phyloP scores from a whole-genome alignment of 2,797 vertebrate species.

The Coccyzus lansbergi region DNA sequence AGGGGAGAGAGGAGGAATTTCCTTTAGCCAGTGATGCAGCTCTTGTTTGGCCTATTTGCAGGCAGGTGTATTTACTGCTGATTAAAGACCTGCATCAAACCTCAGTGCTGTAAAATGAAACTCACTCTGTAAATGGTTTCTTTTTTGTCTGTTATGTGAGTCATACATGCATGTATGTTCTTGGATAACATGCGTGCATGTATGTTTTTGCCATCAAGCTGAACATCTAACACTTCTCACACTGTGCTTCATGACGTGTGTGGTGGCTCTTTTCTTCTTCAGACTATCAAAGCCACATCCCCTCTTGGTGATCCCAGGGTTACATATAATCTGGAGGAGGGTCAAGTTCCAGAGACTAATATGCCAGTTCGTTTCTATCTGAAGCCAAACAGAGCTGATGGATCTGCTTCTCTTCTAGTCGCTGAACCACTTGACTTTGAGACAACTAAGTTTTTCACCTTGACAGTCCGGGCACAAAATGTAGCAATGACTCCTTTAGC shows the following conservation, averaged over 20 bases:
- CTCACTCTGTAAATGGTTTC: not conserved
- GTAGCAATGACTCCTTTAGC: constrained; percentile 86
- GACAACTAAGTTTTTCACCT: constrained; percentile 83
- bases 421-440: constrained; percentile 90
- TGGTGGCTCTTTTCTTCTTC: constrained; percentile 51
- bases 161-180: not conserved
- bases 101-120: not conserved
- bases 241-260: not conserved
- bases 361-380: constrained; percentile 91
- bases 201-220: not conserved
- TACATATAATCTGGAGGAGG: constrained; percentile 90
- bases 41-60: not conserved
- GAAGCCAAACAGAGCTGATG: constrained; percentile 86
- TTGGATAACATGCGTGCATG: not conserved
- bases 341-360: constrained; percentile 90
- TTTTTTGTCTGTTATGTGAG: not conserved
- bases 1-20: not conserved
- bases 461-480: constrained; percentile 88
- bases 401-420: constrained; percentile 88
- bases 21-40: not conserved
- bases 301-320: constrained; percentile 87
- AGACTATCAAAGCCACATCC: constrained; percentile 90
- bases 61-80: not conserved
- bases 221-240: not conserved
- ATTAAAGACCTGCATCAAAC: not conserved